Evolutionary conservation across 2,113 vertebrate genomes (phyloP), one percentile per base, ranked within the genome.

Genomic region (Capricornis sumatraensis): DNA sequence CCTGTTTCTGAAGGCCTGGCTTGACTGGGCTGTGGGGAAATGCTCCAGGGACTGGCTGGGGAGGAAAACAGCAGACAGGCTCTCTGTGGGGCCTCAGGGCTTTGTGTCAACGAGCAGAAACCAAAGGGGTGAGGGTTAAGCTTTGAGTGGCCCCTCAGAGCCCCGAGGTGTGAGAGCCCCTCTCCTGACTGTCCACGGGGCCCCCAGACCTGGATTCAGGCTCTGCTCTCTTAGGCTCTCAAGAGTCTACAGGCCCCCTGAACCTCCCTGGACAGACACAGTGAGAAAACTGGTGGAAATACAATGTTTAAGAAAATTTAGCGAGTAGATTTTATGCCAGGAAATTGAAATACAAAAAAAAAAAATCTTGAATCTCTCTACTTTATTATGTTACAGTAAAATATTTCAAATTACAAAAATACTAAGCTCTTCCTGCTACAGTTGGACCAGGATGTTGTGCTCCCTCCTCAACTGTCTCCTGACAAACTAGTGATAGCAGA

Each of bases 311-410:
- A 55, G 19, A 89, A 27, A 58, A 52, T 5, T 27, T 28, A 53
- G 67, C 25, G 45, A 52, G 33, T 40, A 25, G 60, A 43, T 14
- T 67, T 94, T 60, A 55, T 3, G 33, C 19, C 40, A 30, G 87
- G 71, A 84, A 58, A 62, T 2, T 33, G 50, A 94, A 90, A 92
- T 71, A 88, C 21, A 64, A 79, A 95, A 76, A 87, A 82, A 43
- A 43, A 85, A 91, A 90, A 86, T 14, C 62, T 50, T 40, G 45
- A 64, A 13, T 67, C 87, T 83, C 45, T 60, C 40, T 71, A 45
- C 53, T 97, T 91, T 97, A 98, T 98, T 92, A 50, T 43, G 57
- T 81, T 76, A 52, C 50, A 95, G 85, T 90, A 94, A 97, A 94
- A 60, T 67, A 58, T 85, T 79, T 94, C 79, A 96, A 95, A 82